phyloP scores from a whole-genome alignment of 2,113 vertebrate species.

The Xiphophorus maculatus region DNA sequence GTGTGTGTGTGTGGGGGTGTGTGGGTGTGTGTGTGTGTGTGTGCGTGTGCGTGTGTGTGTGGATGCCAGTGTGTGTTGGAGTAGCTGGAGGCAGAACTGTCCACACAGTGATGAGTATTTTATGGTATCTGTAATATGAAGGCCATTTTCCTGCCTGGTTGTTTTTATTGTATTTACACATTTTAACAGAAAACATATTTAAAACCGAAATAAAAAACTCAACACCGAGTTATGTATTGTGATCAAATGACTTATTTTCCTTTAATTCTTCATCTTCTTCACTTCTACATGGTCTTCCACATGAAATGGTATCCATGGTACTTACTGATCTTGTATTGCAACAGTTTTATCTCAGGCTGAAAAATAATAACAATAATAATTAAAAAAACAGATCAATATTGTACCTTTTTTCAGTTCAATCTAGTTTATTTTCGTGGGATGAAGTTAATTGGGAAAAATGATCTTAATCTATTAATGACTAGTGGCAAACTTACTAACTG shows the following conservation, averaged over 20 bases:
- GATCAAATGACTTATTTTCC: not conserved
- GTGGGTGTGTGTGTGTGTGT: no score
- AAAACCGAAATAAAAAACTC: not conserved
- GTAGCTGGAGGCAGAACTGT: not conserved
- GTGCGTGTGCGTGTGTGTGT: no score
- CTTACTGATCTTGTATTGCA: not conserved
- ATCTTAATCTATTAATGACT: no score
- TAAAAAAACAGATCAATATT: not conserved
- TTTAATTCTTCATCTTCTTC: not conserved
- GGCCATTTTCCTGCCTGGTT: not conserved
- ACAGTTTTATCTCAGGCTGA: conserved; percentile 24
- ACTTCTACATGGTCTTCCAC: not conserved
- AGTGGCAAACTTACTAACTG: no score
- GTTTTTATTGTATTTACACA: not conserved
- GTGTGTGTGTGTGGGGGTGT: no score
- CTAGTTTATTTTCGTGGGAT: not conserved
- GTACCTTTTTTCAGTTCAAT: not conserved
- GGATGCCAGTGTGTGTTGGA: conserved; percentile 19
- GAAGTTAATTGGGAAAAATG: not conserved
- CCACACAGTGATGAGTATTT: conserved; percentile 4
- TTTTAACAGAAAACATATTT: not conserved
- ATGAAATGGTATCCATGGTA: not conserved
- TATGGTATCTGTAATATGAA: conserved; percentile 3
- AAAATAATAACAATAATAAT: not conserved
- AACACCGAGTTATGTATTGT: not conserved